Evolutionary conservation across 2,797 vertebrate genomes (phyloP).

Genomic region (Lepus townsendii): DNA sequence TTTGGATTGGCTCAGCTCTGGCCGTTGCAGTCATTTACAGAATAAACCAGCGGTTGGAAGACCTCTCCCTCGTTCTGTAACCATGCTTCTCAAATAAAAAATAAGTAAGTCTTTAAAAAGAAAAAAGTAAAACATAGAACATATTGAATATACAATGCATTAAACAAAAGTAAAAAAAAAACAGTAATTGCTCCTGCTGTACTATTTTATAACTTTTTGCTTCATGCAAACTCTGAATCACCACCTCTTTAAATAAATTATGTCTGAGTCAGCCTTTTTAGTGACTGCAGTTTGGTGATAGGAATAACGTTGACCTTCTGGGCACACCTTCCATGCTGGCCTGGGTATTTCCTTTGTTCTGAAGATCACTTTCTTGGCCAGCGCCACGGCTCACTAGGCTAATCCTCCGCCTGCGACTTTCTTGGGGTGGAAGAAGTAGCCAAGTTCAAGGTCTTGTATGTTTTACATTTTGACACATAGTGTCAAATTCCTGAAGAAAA

Average conservation of each 20-base stretch:
- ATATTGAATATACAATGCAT: not conserved
- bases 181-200: accelerated
- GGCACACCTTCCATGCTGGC: not conserved
- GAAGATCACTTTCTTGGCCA: not conserved
- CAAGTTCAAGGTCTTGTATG: not conserved
- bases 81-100: too few species aligned
- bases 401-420: not conserved
- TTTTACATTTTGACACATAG: not conserved
- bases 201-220: conserved; percentile 1
- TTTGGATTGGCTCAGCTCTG: too few species aligned
- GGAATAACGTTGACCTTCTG: not conserved
- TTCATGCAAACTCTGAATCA: not conserved
- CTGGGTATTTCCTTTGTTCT: not conserved
- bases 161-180: conserved; percentile 15
- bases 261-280: not conserved
- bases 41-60: too few species aligned
- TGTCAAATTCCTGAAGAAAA: not conserved
- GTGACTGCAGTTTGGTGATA: not conserved
- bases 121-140: conserved; percentile 1
- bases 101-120: not conserved
- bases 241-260: not conserved
- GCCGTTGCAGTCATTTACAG: too few species aligned
- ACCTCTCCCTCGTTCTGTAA: too few species aligned
- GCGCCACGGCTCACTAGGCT: too few species aligned
- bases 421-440: not conserved